These are phyloP conservation scores for Pristionchus maxplancki DNA, from an alignment of 2,888 invertebrate species.

Conservation along the genomic window DNA sequence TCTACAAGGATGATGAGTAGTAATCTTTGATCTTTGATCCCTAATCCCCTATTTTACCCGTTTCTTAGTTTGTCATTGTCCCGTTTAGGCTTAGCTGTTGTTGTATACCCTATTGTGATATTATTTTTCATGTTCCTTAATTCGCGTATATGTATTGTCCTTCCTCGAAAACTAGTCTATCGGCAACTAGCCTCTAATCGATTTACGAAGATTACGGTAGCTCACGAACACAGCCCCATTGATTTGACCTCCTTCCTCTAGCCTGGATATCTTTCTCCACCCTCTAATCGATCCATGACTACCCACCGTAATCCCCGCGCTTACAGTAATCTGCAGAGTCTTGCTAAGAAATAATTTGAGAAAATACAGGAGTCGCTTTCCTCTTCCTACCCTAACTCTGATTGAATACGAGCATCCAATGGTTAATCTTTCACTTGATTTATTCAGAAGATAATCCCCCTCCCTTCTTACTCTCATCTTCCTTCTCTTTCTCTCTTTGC, in stretches of 20 bases:
- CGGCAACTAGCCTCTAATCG: background rate
- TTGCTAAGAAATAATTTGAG: conserved; percentile 19
- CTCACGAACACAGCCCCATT: conserved; percentile 18
- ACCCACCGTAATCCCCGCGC: conserved; percentile 21
- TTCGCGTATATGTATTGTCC: conserved; percentile 23
- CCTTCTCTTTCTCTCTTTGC: background rate
- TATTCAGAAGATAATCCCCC: background rate
- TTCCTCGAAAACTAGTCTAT: conserved; percentile 14
- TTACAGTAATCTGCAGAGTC: conserved; percentile 41
- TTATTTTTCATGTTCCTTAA: background rate
- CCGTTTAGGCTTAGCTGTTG: background rate
- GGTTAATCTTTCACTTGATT: conserved; percentile 30
- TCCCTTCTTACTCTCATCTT: background rate
- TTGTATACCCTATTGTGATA: background rate
- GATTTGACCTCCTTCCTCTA: conserved; percentile 1
- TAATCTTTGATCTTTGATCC: conserved; percentile 15
- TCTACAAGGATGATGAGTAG: conserved; percentile 54
- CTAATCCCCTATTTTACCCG: background rate
- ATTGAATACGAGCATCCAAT: conserved; percentile 31
- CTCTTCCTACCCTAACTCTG: background rate
- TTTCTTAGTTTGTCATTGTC: conserved; percentile 11
- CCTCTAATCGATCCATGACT: conserved; percentile 28
- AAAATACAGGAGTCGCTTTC: conserved; percentile 21
- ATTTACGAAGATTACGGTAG: conserved; percentile 18
- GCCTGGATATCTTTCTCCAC: conserved; percentile 29